A percentile compares a stretch with the other conserved stretches of the same genome.
These are phyloP conservation scores for Muscidifurax raptorellus DNA, from an alignment of 1,140 invertebrate genomes.

Conservation along the genomic window DNA sequence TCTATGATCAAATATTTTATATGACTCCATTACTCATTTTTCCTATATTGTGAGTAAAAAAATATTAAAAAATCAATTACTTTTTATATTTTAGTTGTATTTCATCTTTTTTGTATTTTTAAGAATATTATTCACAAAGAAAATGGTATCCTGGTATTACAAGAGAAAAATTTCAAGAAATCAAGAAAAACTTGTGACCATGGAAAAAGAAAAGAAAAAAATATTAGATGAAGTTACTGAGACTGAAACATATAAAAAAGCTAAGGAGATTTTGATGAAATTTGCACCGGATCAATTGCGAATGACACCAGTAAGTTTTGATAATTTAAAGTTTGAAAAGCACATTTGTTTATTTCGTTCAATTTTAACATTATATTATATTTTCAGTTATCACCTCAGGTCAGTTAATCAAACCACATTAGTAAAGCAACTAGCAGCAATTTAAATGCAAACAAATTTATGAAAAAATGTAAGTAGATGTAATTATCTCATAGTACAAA, in stretches of 20 bases:
- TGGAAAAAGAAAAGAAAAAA: conserved; percentile 89
- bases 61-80: conserved; percentile 15
- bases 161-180: conserved; percentile 88
- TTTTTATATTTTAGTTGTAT: not conserved
- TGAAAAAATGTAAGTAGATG: not conserved
- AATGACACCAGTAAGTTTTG: conserved; percentile 65
- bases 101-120: conserved; percentile 60
- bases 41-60: conserved; percentile 85
- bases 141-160: conserved; percentile 91
- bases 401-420: conserved; percentile 49
- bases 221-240: conserved; percentile 97
- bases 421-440: not conserved
- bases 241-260: conserved; percentile 98
- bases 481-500: not conserved
- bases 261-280: conserved; percentile 93
- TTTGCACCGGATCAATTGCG: conserved; percentile 84
- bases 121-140: conserved; percentile 88
- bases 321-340: conserved; percentile 12
- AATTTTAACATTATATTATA: conserved; percentile 33
- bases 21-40: conserved; percentile 84
- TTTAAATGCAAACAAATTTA: not conserved
- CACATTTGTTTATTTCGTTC: not conserved
- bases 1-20: conserved; percentile 83
- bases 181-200: conserved; percentile 83
- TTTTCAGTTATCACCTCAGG: conserved; percentile 63